A percentile compares a stretch with the other conserved stretches of the same genome.
These are phyloP conservation scores for Caenorhabditis sp. DNA, from an alignment of 2,888 invertebrate genomes.

Conservation along the genomic window DNA sequence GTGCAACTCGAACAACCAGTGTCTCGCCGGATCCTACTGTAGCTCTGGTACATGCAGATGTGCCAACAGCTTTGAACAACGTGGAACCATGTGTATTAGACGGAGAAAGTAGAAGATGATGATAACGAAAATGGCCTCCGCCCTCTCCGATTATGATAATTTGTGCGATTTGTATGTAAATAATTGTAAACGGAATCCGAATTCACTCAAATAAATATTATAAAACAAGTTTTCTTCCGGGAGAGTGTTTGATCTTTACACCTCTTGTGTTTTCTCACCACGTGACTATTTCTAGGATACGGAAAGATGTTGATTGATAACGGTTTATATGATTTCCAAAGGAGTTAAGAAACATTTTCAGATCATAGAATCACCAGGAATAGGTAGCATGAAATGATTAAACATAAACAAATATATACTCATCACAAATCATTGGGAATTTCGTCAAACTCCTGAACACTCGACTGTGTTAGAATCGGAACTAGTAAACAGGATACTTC, in stretches of 20 bases:
- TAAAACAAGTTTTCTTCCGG: conserved; percentile 39
- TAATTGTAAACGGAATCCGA: conserved; percentile 59
- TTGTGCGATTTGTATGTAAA: conserved; percentile 58
- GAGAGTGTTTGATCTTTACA: conserved; percentile 40
- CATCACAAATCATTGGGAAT: not conserved
- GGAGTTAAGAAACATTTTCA: conserved; percentile 3
- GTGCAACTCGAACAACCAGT: conserved; percentile 59
- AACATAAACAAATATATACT: not conserved
- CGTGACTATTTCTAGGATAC: conserved; percentile 21
- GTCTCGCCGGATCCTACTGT: conserved; percentile 64
- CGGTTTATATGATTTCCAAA: not conserved
- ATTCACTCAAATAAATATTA: conserved; percentile 32
- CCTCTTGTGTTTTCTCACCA: conserved; percentile 18
- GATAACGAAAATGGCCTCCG: not conserved
- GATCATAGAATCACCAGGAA: conserved; percentile 14
- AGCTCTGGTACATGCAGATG: conserved; percentile 65
- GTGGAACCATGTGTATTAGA: conserved; percentile 70
- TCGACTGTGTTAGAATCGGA: conserved; percentile 45
- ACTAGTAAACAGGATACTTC: conserved; percentile 66
- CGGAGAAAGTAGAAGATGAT: conserved; percentile 56
- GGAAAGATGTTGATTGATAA: too few relatives aligned
- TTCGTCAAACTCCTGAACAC: conserved; percentile 29
- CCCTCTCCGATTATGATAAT: conserved; percentile 56
- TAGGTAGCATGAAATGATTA: conserved; percentile 32
- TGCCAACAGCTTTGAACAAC: conserved; percentile 69